A percentile compares a stretch with the other conserved stretches of the same genome.
phyloP scores from a whole-genome alignment of 2,113 vertebrate genomes.

The Ceyx margarethae region DNA sequence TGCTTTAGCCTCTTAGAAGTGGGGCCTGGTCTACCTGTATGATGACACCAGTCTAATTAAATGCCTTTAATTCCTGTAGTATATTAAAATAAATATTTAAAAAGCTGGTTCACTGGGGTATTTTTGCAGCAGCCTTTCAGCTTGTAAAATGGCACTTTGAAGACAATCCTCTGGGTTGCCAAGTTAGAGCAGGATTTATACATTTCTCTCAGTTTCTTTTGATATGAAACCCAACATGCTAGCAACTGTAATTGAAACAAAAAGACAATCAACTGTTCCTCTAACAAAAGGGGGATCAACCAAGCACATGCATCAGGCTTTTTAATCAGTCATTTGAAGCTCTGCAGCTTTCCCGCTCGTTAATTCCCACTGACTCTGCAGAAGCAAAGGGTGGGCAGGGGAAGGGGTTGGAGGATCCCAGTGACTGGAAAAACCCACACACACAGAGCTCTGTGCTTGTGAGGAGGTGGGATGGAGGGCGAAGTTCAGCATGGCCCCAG shows the following conservation, averaged over 20 bases:
- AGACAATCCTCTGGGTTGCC: neutral
- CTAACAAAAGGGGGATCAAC: neutral
- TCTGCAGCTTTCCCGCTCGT: neutral
- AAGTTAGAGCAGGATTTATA: neutral
- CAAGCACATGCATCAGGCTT: neutral
- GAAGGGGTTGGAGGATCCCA: neutral
- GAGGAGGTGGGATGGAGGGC: neutral
- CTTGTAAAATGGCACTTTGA: neutral
- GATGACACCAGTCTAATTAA: neutral
- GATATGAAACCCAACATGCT: neutral
- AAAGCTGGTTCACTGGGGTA: neutral
- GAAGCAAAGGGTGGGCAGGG: neutral
- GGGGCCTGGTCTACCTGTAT: neutral
- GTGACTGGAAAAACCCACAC: fast-evolving
- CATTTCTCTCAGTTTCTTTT: neutral
- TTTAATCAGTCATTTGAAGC: neutral
- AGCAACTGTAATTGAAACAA: neutral
- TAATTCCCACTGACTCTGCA: neutral
- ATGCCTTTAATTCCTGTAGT: neutral
- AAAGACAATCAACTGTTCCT: neutral
- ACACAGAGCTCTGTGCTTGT: fast-evolving
- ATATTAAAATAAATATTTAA: neutral
- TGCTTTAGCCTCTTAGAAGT: neutral
- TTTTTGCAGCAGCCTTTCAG: neutral
- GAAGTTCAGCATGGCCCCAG: neutral